A percentile compares a stretch with the other conserved stretches of the same genome.
phyloP scores from a whole-genome alignment of 1,140 invertebrate genomes.

The Temnothorax longispinosus region DNA sequence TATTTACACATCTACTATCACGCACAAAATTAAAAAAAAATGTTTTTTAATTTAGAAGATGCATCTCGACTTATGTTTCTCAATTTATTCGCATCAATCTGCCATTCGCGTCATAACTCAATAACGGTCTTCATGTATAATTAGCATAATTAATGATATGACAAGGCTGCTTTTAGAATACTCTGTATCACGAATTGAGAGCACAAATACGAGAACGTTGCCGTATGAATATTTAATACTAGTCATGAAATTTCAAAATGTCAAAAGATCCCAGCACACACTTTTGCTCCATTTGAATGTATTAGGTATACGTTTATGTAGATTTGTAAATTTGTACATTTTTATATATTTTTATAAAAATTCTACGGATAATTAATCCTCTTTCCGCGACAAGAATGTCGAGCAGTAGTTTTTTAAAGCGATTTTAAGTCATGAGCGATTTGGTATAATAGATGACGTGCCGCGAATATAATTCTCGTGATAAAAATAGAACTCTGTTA shows the following conservation, averaged over 20 bases:
- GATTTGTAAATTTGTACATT: background rate
- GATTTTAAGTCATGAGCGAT: background rate
- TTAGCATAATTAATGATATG: constrained; percentile 2
- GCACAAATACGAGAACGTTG: background rate
- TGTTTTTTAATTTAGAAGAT: background rate
- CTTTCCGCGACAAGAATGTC: background rate
- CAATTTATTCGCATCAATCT: background rate
- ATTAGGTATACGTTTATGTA: no score
- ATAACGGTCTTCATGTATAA: background rate
- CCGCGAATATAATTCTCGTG: background rate
- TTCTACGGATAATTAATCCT: background rate
- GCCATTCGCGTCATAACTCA: background rate
- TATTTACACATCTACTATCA: background rate
- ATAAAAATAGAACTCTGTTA: background rate
- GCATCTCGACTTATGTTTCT: background rate
- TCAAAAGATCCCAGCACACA: background rate
- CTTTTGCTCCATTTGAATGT: background rate
- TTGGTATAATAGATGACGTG: background rate
- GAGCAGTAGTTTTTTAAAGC: background rate
- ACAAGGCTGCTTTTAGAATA: background rate
- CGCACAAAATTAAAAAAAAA: background rate
- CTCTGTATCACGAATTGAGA: background rate
- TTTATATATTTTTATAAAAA: background rate
- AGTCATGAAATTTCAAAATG: background rate
- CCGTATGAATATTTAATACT: background rate